phyloP scores from a whole-genome alignment of 2,113 vertebrate species.

The Thamnophis sirtalis region DNA sequence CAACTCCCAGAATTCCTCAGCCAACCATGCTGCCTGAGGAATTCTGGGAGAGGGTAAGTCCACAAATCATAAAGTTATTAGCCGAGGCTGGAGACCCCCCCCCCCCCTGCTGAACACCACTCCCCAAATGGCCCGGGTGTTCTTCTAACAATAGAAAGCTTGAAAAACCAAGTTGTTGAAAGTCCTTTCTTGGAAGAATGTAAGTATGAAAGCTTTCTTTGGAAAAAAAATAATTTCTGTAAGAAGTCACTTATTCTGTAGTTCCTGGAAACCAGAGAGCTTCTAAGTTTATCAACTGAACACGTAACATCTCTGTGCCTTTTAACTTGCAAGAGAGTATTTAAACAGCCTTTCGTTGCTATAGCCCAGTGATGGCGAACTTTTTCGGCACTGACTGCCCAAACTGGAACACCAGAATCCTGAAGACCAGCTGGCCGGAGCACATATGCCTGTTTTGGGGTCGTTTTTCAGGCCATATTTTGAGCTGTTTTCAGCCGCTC shows the following conservation, averaged over 20 bases:
- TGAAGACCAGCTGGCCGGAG: no score
- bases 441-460: no score
- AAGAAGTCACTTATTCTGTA: neutral
- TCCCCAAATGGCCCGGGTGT: neutral
- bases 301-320: neutral
- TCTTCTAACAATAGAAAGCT: neutral
- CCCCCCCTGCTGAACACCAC: neutral
- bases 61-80: neutral
- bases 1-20: neutral
- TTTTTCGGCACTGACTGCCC: no score
- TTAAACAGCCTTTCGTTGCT: neutral
- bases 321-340: neutral
- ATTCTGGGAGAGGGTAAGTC: neutral
- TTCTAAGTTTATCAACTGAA: neutral
- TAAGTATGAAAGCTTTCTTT: neutral
- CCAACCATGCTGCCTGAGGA: neutral
- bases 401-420: no score
- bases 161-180: neutral
- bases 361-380: neutral
- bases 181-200: neutral
- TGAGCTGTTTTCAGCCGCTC: no score
- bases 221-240: neutral
- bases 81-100: neutral
- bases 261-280: neutral
- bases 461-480: no score